Evolutionary conservation across 2,888 invertebrate species (phyloP).

Genomic region (Caenorhabditis plicata): DNA sequence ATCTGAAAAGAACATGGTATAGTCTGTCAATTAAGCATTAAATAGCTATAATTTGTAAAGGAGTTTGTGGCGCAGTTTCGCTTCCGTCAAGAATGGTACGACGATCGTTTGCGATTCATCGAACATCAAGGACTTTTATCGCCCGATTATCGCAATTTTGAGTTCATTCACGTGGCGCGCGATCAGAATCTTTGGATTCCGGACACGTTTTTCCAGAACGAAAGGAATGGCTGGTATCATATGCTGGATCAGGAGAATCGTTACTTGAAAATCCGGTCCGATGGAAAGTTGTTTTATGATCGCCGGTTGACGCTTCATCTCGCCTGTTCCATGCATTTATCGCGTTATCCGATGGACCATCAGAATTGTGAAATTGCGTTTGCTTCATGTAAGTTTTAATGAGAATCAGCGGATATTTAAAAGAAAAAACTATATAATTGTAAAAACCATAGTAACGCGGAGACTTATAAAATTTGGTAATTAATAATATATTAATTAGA

Average conservation of each 20-base stretch:
- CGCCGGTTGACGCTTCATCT: slow-evolving; percentile 62
- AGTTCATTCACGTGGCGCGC: slow-evolving; percentile 55
- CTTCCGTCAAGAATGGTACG: slow-evolving; percentile 65
- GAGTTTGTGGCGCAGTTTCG: slow-evolving; percentile 65
- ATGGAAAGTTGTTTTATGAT: slow-evolving; percentile 64
- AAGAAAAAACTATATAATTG: too few relatives aligned
- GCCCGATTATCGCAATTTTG: slow-evolving; percentile 51
- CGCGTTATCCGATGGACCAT: slow-evolving; percentile 64
- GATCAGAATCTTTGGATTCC: slow-evolving; percentile 64
- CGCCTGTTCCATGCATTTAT: slow-evolving; percentile 64
- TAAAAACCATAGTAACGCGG: too few relatives aligned
- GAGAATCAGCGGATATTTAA: too few relatives aligned
- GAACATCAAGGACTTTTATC: slow-evolving; percentile 39
- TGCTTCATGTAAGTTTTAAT: slow-evolving; percentile 62
- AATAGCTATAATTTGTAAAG: slow-evolving; percentile 31
- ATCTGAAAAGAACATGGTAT: slow-evolving; percentile 61
- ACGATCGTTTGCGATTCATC: slow-evolving; percentile 60
- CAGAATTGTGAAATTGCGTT: slow-evolving; percentile 64
- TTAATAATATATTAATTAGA: too few relatives aligned
- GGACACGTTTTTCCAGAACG: slow-evolving; percentile 60
- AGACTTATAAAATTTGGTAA: too few relatives aligned
- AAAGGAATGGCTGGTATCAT: slow-evolving; percentile 63
- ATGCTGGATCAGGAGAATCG: slow-evolving; percentile 63
- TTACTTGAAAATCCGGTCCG: slow-evolving; percentile 60
- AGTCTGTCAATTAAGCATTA: neutral